Evolutionary conservation across 1,140 invertebrate genomes (phyloP).

Genomic region (Atta texana): DNA sequence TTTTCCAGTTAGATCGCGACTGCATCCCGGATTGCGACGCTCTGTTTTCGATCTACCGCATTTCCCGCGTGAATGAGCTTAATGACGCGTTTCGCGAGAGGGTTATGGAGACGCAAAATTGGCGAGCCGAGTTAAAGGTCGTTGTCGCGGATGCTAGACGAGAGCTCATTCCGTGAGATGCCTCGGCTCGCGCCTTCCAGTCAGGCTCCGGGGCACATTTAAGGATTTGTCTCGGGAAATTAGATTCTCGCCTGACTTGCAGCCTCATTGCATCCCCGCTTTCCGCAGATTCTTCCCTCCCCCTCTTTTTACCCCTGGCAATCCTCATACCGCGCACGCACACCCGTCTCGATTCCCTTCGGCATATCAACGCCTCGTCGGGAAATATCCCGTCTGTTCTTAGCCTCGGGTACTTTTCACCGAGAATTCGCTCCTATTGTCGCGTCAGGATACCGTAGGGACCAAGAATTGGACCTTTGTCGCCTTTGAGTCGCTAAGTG

Average conservation of each 20-base stretch:
- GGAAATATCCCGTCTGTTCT: conserved; percentile 68
- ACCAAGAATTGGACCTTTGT: conserved; percentile 83
- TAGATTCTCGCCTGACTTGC: conserved; percentile 85
- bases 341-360: conserved; percentile 66
- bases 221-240: conserved; percentile 86
- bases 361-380: conserved; percentile 67
- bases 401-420: conserved; percentile 80
- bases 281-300: conserved; percentile 70
- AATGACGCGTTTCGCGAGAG: conserved; percentile 71
- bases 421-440: conserved; percentile 79
- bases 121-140: conserved; percentile 76
- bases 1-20: conserved; percentile 61
- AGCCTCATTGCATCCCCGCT: conserved; percentile 77
- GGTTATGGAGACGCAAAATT: conserved; percentile 76
- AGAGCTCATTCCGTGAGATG: conserved; percentile 79
- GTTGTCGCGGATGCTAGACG: conserved; percentile 73
- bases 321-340: conserved; percentile 14
- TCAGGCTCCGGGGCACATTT: conserved; percentile 83
- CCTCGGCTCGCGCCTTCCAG: conserved; percentile 72
- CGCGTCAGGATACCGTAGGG: conserved; percentile 75
- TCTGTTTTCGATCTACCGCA: conserved; percentile 70
- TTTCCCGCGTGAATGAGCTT: conserved; percentile 74
- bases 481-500: conserved; percentile 76
- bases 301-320: conserved; percentile 45
- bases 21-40: conserved; percentile 13